These are phyloP conservation scores for Gymnodraco acuticeps DNA, from an alignment of 2,797 vertebrate genomes.

Conservation along the genomic window DNA sequence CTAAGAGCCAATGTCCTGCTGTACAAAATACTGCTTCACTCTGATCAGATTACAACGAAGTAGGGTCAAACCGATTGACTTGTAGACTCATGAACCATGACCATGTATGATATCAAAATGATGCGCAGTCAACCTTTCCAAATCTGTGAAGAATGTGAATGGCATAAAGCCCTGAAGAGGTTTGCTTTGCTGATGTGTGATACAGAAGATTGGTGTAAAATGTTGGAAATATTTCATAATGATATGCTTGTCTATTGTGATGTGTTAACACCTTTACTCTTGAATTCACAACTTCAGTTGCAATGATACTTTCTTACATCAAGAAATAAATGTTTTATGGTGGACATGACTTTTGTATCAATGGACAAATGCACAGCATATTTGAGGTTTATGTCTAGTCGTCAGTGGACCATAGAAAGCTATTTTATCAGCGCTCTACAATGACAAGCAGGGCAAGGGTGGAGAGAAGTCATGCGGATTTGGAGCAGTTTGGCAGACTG, in stretches of 20 bases:
- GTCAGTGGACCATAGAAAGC: slow-evolving; percentile 13
- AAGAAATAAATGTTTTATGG: neutral
- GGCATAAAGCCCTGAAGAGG: neutral
- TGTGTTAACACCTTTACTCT: neutral
- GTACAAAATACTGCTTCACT: neutral
- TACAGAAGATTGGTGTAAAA: neutral
- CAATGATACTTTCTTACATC: slow-evolving; percentile 21
- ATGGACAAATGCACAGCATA: neutral
- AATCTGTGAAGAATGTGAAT: neutral
- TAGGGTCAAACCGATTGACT: neutral
- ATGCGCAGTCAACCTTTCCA: neutral
- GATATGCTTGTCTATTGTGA: neutral
- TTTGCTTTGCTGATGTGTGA: slow-evolving; percentile 5
- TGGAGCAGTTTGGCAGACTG: slow-evolving; percentile 49
- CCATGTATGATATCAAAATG: slow-evolving; percentile 6
- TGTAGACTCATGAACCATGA: neutral
- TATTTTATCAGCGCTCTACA: slow-evolving; percentile 46
- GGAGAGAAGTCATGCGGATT: slow-evolving; percentile 38
- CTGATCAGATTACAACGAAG: neutral
- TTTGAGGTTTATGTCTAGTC: slow-evolving; percentile 24
- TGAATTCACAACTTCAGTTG: neutral
- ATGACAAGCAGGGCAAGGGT: slow-evolving; percentile 42
- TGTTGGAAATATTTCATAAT: slow-evolving; percentile 7
- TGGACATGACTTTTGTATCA: neutral
- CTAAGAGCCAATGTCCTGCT: neutral